phyloP scores from a whole-genome alignment of 2,888 invertebrate species.

The Timandra comae region DNA sequence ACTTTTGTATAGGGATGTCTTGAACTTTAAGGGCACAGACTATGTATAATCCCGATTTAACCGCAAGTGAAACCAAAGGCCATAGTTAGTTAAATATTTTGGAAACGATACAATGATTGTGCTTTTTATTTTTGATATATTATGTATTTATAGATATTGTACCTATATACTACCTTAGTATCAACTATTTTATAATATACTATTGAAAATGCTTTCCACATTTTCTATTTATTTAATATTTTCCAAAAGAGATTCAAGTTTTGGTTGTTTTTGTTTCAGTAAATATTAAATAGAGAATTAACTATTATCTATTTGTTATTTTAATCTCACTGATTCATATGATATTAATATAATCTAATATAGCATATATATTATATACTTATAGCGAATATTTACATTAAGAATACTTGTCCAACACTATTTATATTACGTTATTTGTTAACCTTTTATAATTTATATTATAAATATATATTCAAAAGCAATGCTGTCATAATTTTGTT shows the following conservation, averaged over 20 bases:
- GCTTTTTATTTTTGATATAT: constrained; percentile 34
- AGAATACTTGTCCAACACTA: constrained; percentile 37
- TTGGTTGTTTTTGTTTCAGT: constrained; percentile 4
- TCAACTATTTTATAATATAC: constrained; percentile 47
- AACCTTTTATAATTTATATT: constrained; percentile 1
- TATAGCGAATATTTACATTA: constrained; percentile 68
- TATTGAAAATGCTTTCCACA: constrained; percentile 45
- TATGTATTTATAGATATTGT: constrained; percentile 33
- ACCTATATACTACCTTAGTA: constrained; percentile 50
- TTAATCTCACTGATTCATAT: constrained; percentile 73
- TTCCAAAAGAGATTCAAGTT: constrained; percentile 56
- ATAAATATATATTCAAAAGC: constrained; percentile 34
- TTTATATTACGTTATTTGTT: constrained; percentile 14
- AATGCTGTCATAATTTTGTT: constrained; percentile 28
- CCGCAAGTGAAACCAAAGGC: too few relatives aligned
- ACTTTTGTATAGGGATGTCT: too few relatives aligned
- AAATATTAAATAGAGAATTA: constrained; percentile 20
- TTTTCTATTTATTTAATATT: constrained; percentile 51
- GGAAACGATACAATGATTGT: constrained; percentile 37
- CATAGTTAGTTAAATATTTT: too few relatives aligned
- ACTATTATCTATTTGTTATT: constrained; percentile 58
- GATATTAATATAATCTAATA: constrained; percentile 30
- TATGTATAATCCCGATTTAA: too few relatives aligned
- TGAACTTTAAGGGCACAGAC: too few relatives aligned
- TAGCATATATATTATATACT: constrained; percentile 36